Evolutionary conservation across 2,113 vertebrate genomes (phyloP).

Genomic region (Equus quagga): DNA sequence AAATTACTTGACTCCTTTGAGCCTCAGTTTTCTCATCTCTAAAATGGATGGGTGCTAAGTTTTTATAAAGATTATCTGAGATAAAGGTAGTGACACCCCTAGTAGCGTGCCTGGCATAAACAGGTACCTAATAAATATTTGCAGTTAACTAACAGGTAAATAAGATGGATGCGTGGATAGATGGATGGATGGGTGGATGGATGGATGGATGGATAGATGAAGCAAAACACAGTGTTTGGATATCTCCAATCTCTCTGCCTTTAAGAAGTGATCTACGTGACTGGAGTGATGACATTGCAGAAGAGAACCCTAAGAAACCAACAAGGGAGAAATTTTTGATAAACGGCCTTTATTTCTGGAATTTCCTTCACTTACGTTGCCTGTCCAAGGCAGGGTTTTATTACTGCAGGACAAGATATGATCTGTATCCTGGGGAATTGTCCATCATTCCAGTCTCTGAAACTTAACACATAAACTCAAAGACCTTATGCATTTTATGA

Average conservation of each 20-base stretch:
- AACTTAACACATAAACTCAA: not conserved
- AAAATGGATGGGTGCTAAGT: not conserved
- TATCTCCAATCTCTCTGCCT: not conserved
- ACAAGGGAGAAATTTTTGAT: not conserved
- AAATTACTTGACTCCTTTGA: not conserved
- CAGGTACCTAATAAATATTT: not conserved
- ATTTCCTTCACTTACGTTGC: slow-evolving; percentile 26
- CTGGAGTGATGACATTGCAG: not conserved
- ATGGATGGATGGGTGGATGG: not conserved
- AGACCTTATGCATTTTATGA: not conserved
- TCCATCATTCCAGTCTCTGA: slow-evolving; percentile 28
- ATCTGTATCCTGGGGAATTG: not conserved
- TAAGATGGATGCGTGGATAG: not conserved
- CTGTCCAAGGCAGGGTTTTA: not conserved
- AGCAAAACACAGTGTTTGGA: not conserved
- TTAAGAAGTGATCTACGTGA: not conserved
- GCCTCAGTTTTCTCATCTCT: not conserved
- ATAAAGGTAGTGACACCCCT: not conserved
- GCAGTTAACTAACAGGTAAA: not conserved
- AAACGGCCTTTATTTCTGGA: slow-evolving; percentile 6
- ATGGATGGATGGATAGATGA: not conserved
- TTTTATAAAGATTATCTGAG: slow-evolving; percentile 22
- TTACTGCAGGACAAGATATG: not conserved
- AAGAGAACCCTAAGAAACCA: not conserved
- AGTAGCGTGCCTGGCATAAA: not conserved